Evolutionary conservation across 2,113 vertebrate genomes (phyloP).

Genomic region (Formicarius rufipectus): DNA sequence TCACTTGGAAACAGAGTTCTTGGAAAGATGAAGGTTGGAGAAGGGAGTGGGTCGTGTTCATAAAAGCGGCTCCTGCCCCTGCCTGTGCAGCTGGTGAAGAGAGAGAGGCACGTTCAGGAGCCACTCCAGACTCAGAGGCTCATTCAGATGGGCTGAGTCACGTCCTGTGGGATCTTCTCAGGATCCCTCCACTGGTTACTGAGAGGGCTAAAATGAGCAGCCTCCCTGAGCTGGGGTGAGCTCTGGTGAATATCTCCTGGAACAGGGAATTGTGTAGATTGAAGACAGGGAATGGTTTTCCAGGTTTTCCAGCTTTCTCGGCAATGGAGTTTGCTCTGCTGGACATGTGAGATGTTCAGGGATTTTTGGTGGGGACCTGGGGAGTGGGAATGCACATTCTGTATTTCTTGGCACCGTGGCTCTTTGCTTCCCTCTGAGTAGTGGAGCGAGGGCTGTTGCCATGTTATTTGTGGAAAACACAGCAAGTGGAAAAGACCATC

Average conservation of each 20-base stretch:
- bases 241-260: neutral
- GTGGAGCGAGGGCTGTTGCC: neutral
- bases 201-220: neutral
- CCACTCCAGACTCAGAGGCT: neutral
- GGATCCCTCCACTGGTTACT: fast-evolving
- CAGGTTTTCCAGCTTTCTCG: neutral
- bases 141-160: neutral
- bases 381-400: fast-evolving
- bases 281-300: neutral
- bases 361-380: neutral
- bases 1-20: neutral
- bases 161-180: neutral
- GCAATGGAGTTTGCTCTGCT: neutral
- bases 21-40: neutral
- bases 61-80: neutral
- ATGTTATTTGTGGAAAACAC: neutral
- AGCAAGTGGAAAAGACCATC: neutral
- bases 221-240: neutral
- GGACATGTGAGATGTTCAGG: fast-evolving
- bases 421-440: neutral
- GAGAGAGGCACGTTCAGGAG: neutral
- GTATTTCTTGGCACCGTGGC: neutral
- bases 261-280: neutral
- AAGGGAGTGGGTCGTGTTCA: fast-evolving
- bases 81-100: neutral